Evolutionary conservation across 37 sponge, comb jelly and placozoan species (phyloP).

Genomic region (Agelas oroides): DNA sequence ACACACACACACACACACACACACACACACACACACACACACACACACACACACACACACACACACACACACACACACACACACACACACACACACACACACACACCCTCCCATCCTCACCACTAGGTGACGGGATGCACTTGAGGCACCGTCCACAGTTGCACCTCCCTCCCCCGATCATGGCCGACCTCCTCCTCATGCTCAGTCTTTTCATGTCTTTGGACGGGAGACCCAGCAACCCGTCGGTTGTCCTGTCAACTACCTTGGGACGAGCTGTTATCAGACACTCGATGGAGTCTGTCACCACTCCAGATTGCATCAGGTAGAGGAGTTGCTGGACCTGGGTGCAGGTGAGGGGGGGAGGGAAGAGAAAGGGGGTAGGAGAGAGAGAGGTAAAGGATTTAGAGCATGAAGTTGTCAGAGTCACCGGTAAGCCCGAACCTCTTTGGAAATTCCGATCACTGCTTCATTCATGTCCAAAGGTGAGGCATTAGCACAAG

Average conservation of each 20-base stretch:
- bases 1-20: background rate
- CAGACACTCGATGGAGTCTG: conserved; percentile 57
- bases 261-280: conserved; percentile 51
- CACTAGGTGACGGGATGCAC: conserved; percentile 62
- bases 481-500: conserved; percentile 50
- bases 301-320: conserved; percentile 50
- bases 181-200: background rate
- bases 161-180: conserved; percentile 12
- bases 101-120: conserved; percentile 18
- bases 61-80: conserved; percentile 2
- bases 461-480: conserved; percentile 52
- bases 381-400: too few species aligned
- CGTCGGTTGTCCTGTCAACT: too few species aligned
- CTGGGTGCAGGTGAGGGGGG: conserved; percentile 38
- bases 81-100: background rate
- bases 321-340: conserved; percentile 60
- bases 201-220: background rate
- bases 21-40: conserved; percentile 9
- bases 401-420: too few species aligned
- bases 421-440: background rate
- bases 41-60: background rate
- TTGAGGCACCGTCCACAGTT: conserved; percentile 51
- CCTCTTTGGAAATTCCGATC: conserved; percentile 56
- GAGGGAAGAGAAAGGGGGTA: too few species aligned
- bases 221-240: background rate